Evolutionary conservation across 2,888 invertebrate species (phyloP), one percentile per base, ranked within the genome.

Genomic region (Protodeltote pygarga): DNA sequence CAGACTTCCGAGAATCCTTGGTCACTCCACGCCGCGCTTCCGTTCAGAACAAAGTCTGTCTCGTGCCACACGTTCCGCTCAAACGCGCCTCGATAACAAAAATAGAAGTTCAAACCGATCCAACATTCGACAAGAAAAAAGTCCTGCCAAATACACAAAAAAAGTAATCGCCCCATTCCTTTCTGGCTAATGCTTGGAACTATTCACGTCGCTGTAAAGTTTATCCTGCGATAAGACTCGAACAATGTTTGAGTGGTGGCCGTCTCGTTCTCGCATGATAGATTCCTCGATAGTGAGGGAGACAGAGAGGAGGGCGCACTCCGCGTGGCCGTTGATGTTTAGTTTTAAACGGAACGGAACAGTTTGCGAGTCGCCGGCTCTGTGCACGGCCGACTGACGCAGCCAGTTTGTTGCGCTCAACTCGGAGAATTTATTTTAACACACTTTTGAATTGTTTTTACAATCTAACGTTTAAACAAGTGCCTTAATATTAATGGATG

Each of bases 291-390:
- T 65, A 70, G 78, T 75, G 89, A 92, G 85, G 81, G 90, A 89
- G 89, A 89, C 69, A 77, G 87, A 79, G 71, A 81, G 85, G 87
- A 85, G 83, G 87, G 87, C 83, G 85, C 82, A 71, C 79, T 85
- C 86, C 87, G 83, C 88, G 85, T 87, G 89, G 84, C 86, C 80
- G 83, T 85, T 86, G 79, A 79, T 85, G 86, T 85, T 80, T 84
- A 83, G 85, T 81, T 85, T 75, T 81, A 84, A 87, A 83, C 81
- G 79, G 80, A 83, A 83, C 81, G 77, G 81, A 88, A 83, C 90
- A 91, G 91, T 92, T 90, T 89, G 90, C 90, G 82, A 92, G 90
- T 87, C 86, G 91, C 91, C 91, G 91, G 91, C 90, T 80, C 54
- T 80, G 89, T 78, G 90, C 85, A 72, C 80, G 89, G 89, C 79